Base-by-base conservation (phyloP, 2,113 vertebrate genomes). In the Hirundichthys speculiger region DNA sequence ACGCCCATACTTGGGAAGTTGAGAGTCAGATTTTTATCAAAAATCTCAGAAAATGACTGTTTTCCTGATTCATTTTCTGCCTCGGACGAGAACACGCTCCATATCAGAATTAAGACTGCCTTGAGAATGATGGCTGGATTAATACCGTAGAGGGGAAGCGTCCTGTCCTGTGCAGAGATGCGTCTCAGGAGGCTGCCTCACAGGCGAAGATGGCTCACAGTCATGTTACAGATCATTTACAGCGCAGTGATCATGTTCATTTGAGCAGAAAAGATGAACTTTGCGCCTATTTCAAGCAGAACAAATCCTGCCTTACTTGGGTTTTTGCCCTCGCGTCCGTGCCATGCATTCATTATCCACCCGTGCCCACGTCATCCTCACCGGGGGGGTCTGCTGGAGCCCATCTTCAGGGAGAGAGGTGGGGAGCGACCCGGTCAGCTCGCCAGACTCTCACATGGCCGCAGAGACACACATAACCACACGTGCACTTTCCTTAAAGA, bases 31-130 rank as follows among this genome's bases (percentile, higher is more conserved):
- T 52, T 70, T n/a, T 51, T 69, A 76, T 79, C 81, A 59, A 43
- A 67, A 38, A 73, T 79, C 61, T 77, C 22, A 0, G 57, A 62
- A 61, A 43, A 50, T 41, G 34, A 14, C 40, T 40, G 52, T 55
- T 77, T n/a, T 69, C 51, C 30, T 56, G 64, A 83, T 73, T 66
- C 25, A 69, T 73, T 59, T 53, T 65, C 42, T 20, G 41, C 41
- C 60, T 62, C 3, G 11, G 42, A 77, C 41, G 62, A 24, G 41
- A 43, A 51, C 19, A 4, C 0, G 13, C 34, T n/a, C n/a, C 40
- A 52, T 60, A 77, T 84, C 66, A 72, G 22, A 51, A 58, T 43
- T 34, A 60, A 47, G 11, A 16, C 42, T 15, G 13, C 14, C n/a
- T n/a, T n/a, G n/a, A 34, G 43, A 58, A 58, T 45, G 27, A 6